A percentile compares a stretch with the other conserved stretches of the same genome.
Conservation (phyloP, 2,888 invertebrate genomes). For the Drosophila cognata region DNA sequence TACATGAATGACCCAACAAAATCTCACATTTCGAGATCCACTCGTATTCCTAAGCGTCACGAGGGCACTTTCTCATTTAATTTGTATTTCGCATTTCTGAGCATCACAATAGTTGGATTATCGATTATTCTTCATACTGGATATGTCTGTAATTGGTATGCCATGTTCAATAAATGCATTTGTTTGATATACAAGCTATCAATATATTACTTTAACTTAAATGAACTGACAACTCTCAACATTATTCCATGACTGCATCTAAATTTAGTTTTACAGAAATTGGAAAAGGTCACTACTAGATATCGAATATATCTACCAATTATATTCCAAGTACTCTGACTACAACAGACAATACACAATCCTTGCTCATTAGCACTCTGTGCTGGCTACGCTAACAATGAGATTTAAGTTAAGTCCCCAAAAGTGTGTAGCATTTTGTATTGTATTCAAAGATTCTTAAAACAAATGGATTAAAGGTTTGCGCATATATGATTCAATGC, state of each 20-base stretch:
- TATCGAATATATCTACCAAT: neutral
- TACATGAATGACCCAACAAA: slow-evolving; percentile 23
- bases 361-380: neutral
- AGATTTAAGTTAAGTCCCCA: neutral
- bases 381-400: neutral
- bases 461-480: slow-evolving; percentile 1
- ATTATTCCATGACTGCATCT: neutral
- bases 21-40: slow-evolving; percentile 26
- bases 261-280: neutral
- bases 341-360: neutral
- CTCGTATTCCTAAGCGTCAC: slow-evolving; percentile 8
- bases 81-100: slow-evolving; percentile 54
- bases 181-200: neutral
- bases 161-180: slow-evolving; percentile 12
- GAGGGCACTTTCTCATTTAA: slow-evolving; percentile 20
- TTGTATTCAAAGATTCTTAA: neutral
- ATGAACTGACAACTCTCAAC: neutral
- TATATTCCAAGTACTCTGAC: neutral
- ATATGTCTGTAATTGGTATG: slow-evolving; percentile 6
- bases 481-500: neutral
- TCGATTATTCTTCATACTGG: neutral
- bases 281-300: neutral
- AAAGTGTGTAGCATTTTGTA: slow-evolving; percentile 9
- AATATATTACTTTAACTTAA: neutral
- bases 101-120: slow-evolving; percentile 4